phyloP scores from a whole-genome alignment of 2,888 invertebrate genomes.

The Drosophila vallismaia region DNA sequence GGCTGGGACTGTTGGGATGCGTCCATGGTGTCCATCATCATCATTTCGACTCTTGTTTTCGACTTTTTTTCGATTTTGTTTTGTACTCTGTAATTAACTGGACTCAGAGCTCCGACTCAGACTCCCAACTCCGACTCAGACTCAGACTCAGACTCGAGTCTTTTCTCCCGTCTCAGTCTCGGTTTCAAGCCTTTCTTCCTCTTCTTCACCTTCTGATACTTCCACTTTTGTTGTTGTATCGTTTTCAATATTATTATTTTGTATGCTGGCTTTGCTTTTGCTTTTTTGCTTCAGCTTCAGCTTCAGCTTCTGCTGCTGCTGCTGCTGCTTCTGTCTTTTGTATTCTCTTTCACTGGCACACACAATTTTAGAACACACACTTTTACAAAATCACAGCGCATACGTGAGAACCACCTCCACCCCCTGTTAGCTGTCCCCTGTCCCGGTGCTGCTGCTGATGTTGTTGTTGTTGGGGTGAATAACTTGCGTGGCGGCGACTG shows the following conservation, averaged over 20 bases:
- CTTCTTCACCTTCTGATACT: conserved; percentile 18
- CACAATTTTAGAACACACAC: conserved; percentile 25
- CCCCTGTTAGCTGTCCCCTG: conserved; percentile 18
- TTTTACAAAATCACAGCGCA: conserved; percentile 44
- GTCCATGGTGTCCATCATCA: conserved; percentile 82
- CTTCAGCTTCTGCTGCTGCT: conserved; percentile 18
- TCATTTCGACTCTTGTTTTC: conserved; percentile 63
- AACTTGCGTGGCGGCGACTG: conserved; percentile 78
- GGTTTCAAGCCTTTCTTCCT: conserved; percentile 28
- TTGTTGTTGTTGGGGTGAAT: conserved; percentile 78
- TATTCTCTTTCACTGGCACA: conserved; percentile 47
- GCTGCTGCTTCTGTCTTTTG: conserved; percentile 51
- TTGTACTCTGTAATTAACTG: conserved; percentile 71
- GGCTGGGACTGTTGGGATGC: conserved; percentile 53
- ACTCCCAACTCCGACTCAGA: conserved; percentile 18
- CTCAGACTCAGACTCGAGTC: background rate
- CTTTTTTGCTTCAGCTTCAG: conserved; percentile 38
- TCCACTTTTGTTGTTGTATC: conserved; percentile 64
- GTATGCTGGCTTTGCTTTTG: conserved; percentile 46
- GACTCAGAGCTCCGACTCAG: conserved; percentile 42
- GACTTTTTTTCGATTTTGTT: conserved; percentile 61
- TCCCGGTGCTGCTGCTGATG: conserved; percentile 34
- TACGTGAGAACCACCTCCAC: conserved; percentile 65
- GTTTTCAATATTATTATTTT: conserved; percentile 78
- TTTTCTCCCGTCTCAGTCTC: conserved; percentile 29